phyloP scores from a whole-genome alignment of 1,140 invertebrate genomes.

The Calosoma granatense region DNA sequence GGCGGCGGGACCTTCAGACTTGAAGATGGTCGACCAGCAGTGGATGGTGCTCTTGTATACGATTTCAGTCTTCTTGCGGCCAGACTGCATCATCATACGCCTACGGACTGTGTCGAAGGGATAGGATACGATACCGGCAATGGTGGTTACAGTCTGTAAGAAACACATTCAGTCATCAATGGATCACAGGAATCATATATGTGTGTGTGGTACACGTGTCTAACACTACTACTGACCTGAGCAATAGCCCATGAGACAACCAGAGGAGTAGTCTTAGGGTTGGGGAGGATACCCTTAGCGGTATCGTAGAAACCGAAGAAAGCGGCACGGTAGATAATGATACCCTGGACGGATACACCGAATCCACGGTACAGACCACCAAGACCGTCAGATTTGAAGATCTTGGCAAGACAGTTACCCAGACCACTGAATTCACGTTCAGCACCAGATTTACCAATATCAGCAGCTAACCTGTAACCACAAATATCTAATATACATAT shows the following conservation, averaged over 20 bases:
- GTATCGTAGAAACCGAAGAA: constrained; percentile 94
- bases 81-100: constrained; percentile 86
- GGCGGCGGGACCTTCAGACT: constrained; percentile 51
- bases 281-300: constrained; percentile 76
- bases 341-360: constrained; percentile 80
- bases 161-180: not conserved
- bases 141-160: constrained; percentile 32
- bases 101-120: constrained; percentile 83
- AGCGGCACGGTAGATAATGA: constrained; percentile 77
- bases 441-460: constrained; percentile 64
- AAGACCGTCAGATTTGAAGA: constrained; percentile 72
- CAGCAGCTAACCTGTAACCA: constrained; percentile 58
- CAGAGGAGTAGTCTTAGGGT: constrained; percentile 70
- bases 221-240: constrained; percentile 45
- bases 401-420: constrained; percentile 73
- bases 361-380: constrained; percentile 83
- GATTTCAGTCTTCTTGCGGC: constrained; percentile 52
- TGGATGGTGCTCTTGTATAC: constrained; percentile 64
- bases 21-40: constrained; percentile 60
- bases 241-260: constrained; percentile 73
- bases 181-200: not conserved
- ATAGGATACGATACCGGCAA: constrained; percentile 61
- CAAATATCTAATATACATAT: constrained; percentile 13
- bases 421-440: constrained; percentile 76
- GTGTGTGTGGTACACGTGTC: not conserved